Conservation (phyloP, 2,113 vertebrate species). For the Oenanthe oenanthe region DNA sequence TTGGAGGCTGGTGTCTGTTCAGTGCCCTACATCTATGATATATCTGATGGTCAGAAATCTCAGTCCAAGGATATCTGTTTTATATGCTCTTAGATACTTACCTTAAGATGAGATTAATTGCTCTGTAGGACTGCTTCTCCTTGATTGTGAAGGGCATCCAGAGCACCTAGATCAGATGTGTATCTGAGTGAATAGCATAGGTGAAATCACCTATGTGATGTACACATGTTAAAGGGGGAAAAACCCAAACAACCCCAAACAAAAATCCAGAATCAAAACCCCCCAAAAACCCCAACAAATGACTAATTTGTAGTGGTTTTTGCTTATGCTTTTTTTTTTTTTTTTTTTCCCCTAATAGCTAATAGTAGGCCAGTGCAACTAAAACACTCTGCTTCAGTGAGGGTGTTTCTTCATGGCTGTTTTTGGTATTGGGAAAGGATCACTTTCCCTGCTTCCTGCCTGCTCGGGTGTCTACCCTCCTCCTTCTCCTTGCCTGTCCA, state of each 20-base stretch:
- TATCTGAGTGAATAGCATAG: neutral
- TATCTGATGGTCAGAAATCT: neutral
- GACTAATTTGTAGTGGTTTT: neutral
- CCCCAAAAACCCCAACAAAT: rapidly evolving
- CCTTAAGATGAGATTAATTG: neutral
- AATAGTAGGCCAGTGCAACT: neutral
- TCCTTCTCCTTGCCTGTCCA: slow-evolving; percentile 1
- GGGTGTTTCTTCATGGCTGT: neutral
- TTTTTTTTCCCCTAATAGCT: neutral
- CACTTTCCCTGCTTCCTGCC: neutral
- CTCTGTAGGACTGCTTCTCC: neutral
- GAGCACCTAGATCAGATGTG: neutral
- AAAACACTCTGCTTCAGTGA: neutral
- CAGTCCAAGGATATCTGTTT: neutral
- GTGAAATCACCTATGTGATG: neutral
- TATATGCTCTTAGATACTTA: neutral
- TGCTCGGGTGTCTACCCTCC: neutral
- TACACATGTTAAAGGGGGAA: neutral
- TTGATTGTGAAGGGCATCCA: neutral
- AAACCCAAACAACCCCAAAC: neutral
- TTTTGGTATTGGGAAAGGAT: neutral
- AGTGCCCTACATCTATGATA: neutral
- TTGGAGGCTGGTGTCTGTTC: neutral
- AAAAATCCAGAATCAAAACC: neutral
- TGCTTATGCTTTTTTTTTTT: neutral